Percentiles rank a stretch among this genome's conserved stretches.
These are phyloP conservation scores for Himalopsyche anomala DNA, from an alignment of 2,888 invertebrate species.

Conservation along the genomic window DNA sequence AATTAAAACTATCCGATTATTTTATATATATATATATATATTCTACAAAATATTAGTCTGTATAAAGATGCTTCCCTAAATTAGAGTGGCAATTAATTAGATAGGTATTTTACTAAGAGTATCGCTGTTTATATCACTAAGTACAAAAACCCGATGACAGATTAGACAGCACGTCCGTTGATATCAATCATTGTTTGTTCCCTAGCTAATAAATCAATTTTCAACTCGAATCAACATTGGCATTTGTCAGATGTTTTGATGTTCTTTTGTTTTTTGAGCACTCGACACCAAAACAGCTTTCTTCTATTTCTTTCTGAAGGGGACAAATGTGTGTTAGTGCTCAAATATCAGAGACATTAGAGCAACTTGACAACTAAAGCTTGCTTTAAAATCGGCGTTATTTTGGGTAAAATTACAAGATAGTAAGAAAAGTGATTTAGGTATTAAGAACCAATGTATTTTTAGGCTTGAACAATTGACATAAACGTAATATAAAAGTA, in stretches of 20 bases:
- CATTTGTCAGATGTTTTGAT: too few relatives aligned
- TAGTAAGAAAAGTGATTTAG: conserved; percentile 63
- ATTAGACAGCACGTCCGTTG: not conserved
- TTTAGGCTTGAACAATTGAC: conserved; percentile 52
- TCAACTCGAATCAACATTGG: too few relatives aligned
- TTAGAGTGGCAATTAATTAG: conserved; percentile 61
- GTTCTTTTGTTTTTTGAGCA: too few relatives aligned
- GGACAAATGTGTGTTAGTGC: not conserved
- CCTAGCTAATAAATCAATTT: too few relatives aligned
- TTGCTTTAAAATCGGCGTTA: conserved; percentile 31
- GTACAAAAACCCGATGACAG: conserved; percentile 61
- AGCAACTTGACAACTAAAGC: not conserved
- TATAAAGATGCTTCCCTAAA: conserved; percentile 61
- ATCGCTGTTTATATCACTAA: conserved; percentile 63
- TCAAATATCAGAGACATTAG: not conserved
- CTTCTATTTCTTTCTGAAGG: too few relatives aligned
- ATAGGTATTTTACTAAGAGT: conserved; percentile 57
- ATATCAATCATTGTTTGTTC: too few relatives aligned
- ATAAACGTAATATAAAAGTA: conserved; percentile 28
- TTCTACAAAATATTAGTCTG: conserved; percentile 50
- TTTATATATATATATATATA: conserved; percentile 49
- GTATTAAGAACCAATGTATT: conserved; percentile 59
- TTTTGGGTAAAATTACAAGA: conserved; percentile 54
- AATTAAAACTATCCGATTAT: conserved; percentile 54
- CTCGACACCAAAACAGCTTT: too few relatives aligned